Base-by-base conservation (phyloP, 2,797 vertebrate genomes). In the Periophthalmus magnuspinnatus region DNA sequence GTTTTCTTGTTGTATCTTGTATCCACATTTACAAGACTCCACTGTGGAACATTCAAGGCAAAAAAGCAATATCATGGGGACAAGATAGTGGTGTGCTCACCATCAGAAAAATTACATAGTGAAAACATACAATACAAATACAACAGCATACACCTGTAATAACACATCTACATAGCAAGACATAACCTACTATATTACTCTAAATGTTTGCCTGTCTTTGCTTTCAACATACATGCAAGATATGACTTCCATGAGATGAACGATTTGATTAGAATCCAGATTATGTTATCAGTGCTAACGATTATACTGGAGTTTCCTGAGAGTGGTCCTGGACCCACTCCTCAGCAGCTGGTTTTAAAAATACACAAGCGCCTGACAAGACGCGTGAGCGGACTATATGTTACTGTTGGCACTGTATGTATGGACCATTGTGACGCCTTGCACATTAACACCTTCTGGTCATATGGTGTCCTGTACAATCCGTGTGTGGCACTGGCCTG, bases 301-400 rank as follows among this genome's bases (percentile, higher is more conserved):
- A 62, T 11, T 5, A 5, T 32, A 10, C 9, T 33, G 13, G 24
- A 16, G 45, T 32, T 45, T 50, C 47, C 16, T 11, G 45, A 65
- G 62, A 13, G 45, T 33, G 63, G 45, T 19, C 0, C n/a, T 22
- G 38, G 57, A 67, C 74, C 48, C 36, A 61, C 16, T 5, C 8
- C 65, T 79, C 69, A 60, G 28, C 45, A 68, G 59, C 73, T 65
- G 56, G 55, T 79, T 74, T 83, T 85, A 86, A 80, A 86, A 81
- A 88, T 78, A 80, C 74, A 84, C 83, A 86, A 82, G 80, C 79
- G 69, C 66, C 32, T 77, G 84, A 80, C 76, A 85, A 89, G 86
- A 89, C 83, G 78, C 68, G 70, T 78, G 85, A 87, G 83, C 60
- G 55, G 71, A 54, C 63, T 79, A 83, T 83, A 77, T 82, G 87